These are phyloP conservation scores for Triplophysa bombifrons DNA, from an alignment of 2,797 vertebrate genomes.

Conservation along the genomic window DNA sequence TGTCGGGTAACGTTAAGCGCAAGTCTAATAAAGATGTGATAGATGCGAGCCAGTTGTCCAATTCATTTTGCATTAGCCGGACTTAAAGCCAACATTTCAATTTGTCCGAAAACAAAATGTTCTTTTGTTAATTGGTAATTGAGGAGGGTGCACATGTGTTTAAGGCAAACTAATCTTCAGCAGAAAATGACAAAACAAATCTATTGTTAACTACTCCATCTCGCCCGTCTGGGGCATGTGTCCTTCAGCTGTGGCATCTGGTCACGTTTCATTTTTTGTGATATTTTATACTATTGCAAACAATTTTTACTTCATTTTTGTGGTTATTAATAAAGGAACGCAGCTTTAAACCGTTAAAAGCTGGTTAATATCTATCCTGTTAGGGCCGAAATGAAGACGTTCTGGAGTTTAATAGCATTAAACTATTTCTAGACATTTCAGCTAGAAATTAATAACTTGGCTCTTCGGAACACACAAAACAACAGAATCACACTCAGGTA, in stretches of 20 bases:
- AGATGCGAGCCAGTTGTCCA: conserved; percentile 13
- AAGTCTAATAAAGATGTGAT: conserved; percentile 25
- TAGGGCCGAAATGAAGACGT: neutral
- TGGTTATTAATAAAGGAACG: conserved; percentile 15
- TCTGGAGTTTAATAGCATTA: neutral
- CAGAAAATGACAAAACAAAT: conserved; percentile 25
- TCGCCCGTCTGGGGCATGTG: neutral
- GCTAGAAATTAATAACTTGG: neutral
- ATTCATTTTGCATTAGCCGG: conserved; percentile 22
- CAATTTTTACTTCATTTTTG: conserved; percentile 13
- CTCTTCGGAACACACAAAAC: neutral
- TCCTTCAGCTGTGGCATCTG: conserved; percentile 32
- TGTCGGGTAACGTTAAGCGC: neutral
- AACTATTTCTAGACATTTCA: neutral
- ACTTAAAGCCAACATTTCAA: conserved; percentile 18
- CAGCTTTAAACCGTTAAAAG: neutral
- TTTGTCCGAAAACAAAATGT: conserved; percentile 36
- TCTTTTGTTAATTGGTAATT: conserved; percentile 39
- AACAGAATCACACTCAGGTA: neutral
- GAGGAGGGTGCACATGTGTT: conserved; percentile 28
- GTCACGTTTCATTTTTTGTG: conserved; percentile 7
- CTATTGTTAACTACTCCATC: conserved; percentile 22
- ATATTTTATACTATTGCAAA: conserved; percentile 23
- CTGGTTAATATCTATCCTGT: neutral
- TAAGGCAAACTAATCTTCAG: conserved; percentile 15